Percentiles rank a stretch among this genome's conserved stretches.
Evolutionary conservation across 2,888 invertebrate species (phyloP).

Genomic region (Drosophila seclusa): DNA sequence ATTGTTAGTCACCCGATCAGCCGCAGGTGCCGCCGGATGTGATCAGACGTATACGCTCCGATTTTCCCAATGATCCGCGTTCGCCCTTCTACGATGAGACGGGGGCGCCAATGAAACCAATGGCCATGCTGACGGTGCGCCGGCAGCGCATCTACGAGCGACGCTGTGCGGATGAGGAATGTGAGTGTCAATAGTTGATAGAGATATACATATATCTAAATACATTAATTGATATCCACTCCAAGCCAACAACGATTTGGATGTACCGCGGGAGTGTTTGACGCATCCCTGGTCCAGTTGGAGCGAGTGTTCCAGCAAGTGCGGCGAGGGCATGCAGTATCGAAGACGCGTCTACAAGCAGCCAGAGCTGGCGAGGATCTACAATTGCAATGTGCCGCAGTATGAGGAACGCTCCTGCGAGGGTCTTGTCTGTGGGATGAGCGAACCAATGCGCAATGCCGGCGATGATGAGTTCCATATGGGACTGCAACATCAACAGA

Average conservation of each 20-base stretch:
- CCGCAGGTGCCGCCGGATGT: conserved; percentile 94
- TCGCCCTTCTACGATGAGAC: conserved; percentile 95
- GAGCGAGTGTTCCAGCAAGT: conserved; percentile 85
- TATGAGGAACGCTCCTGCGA: conserved; percentile 83
- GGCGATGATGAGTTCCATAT: conserved; percentile 47
- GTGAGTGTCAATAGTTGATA: conserved; percentile 53
- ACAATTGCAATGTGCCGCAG: conserved; percentile 72
- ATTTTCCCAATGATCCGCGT: conserved; percentile 92
- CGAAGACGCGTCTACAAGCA: conserved; percentile 83
- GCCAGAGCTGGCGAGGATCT: conserved; percentile 76
- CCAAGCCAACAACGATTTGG: conserved; percentile 77
- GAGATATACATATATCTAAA: too few relatives aligned
- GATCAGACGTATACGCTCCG: conserved; percentile 93
- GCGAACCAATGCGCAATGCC: conserved; percentile 44
- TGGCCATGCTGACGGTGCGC: conserved; percentile 93
- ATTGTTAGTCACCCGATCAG: conserved; percentile 89
- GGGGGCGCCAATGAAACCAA: conserved; percentile 92
- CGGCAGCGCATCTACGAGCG: conserved; percentile 93
- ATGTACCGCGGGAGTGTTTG: conserved; percentile 83
- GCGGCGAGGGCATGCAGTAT: conserved; percentile 85
- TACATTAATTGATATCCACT: neutral
- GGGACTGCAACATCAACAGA: conserved; percentile 1
- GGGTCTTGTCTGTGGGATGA: conserved; percentile 76
- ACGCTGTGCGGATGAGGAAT: conserved; percentile 87
- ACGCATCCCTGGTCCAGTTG: conserved; percentile 86